Base-by-base conservation (phyloP, 2,888 invertebrate species). In the Rotaria magnacalcarata region DNA sequence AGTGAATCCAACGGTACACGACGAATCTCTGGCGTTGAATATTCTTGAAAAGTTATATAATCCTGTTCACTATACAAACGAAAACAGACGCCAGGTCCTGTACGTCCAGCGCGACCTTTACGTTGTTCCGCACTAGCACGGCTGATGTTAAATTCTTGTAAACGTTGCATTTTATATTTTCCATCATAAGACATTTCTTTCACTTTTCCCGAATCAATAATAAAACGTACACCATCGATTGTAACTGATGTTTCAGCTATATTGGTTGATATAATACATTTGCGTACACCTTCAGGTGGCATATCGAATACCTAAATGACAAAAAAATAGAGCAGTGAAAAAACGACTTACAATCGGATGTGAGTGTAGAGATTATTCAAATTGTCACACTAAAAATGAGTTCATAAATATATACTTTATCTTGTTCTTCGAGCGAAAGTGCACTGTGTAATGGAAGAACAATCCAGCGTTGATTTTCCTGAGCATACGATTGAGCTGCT, bases 191-290 rank as follows among this genome's bases (percentile, higher is more conserved):
- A 96, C 96, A 98, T 97, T 92, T 97, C 95, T 92, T 97, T 97
- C 7, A 91, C 96, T 93, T 96, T 97, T 52, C 99, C 98, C 5
- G 97, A 97, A 91, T 99, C 98, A 0, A 95, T 93, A 0, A 99
- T 98, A 92, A 99, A 99, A 89, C 98, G 93, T 86, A 99, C 95
- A 0, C 98, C 98, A 90, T 99, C 99, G 86, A 99, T 97, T 0
- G 99, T 99, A 7, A 99, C 94, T 0, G 97, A 97, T 0, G 99
- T 99, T 92, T 99, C 99, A 0, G 99, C 97, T 87, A 99, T 98
- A 90, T 99, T 99, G 1, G 99, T 99, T 0, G 97, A 96, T 1
- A 99, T 94, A 87, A 99, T 96, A 90, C 97, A 98, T 91, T 99
- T 99, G 86, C 99, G 93, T 5, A 96, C 94, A 8, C 96, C 96